Conservation (phyloP, 2,888 invertebrate species). For the Cosmopolites sordidus region DNA sequence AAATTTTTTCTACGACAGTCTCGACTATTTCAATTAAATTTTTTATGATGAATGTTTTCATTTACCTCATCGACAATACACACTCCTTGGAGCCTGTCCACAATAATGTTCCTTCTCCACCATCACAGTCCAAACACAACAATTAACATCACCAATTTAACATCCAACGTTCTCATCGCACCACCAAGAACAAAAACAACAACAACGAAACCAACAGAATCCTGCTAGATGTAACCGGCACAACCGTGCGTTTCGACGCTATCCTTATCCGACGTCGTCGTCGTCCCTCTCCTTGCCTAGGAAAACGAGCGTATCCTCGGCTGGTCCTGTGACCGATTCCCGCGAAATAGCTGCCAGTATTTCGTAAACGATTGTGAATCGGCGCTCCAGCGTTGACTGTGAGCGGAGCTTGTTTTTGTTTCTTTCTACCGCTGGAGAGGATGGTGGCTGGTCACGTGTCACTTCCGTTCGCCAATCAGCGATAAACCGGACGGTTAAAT, state of each 20-base stretch:
- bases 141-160: background rate
- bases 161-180: too few species aligned
- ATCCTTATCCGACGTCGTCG: background rate
- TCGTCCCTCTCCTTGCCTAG: background rate
- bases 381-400: slow-evolving; percentile 49
- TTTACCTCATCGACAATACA: slow-evolving; percentile 22
- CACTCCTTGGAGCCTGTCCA: slow-evolving; percentile 9
- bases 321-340: slow-evolving; percentile 14
- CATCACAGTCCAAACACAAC: slow-evolving; percentile 20
- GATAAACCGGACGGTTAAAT: slow-evolving; percentile 6
- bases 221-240: background rate
- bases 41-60: too few species aligned
- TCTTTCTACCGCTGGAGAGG: slow-evolving; percentile 49
- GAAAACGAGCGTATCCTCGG: background rate
- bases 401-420: slow-evolving; percentile 51
- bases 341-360: slow-evolving; percentile 39
- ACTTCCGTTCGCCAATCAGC: slow-evolving; percentile 42
- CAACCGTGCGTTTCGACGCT: background rate
- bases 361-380: slow-evolving; percentile 49
- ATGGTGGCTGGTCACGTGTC: slow-evolving; percentile 50
- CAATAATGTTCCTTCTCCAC: slow-evolving; percentile 11
- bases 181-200: background rate
- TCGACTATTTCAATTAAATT: too few species aligned
- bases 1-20: too few species aligned
- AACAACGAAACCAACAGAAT: background rate